These are phyloP conservation scores for Scomber colias DNA, from an alignment of 2,113 vertebrate genomes.

Conservation along the genomic window DNA sequence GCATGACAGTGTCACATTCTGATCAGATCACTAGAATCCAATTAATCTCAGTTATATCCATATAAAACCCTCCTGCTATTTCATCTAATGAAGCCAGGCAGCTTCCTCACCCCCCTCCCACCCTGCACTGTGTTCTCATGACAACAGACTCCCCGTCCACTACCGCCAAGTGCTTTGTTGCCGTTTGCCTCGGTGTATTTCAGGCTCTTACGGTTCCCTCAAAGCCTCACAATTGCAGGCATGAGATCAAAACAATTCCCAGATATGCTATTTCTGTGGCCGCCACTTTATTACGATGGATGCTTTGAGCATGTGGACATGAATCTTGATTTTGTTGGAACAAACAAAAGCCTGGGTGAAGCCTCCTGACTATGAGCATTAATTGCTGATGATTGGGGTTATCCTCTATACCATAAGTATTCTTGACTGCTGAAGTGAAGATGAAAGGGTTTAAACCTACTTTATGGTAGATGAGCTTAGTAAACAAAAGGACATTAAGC, in stretches of 20 bases:
- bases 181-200: constrained; percentile 50
- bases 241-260: constrained; percentile 60
- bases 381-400: constrained; percentile 48
- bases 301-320: not conserved
- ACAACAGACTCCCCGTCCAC: constrained; percentile 73
- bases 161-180: constrained; percentile 68
- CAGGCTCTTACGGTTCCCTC: constrained; percentile 48
- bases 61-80: constrained; percentile 74
- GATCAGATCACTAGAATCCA: constrained; percentile 71
- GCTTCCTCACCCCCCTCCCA: constrained; percentile 37
- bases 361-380: constrained; percentile 40
- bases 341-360: constrained; percentile 32
- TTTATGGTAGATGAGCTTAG: constrained; percentile 60
- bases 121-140: constrained; percentile 70
- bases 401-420: constrained; percentile 36
- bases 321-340: constrained; percentile 52
- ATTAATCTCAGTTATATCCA: constrained; percentile 78
- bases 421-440: constrained; percentile 35
- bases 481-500: constrained; percentile 76
- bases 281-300: constrained; percentile 29
- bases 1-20: constrained; percentile 72
- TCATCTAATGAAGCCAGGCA: constrained; percentile 71
- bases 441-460: constrained; percentile 70
- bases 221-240: constrained; percentile 37
- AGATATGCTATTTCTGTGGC: constrained; percentile 27